Percentiles rank a stretch among this genome's conserved stretches.
phyloP scores from a whole-genome alignment of 2,888 invertebrate species.

The Metopia argyrocephala region DNA sequence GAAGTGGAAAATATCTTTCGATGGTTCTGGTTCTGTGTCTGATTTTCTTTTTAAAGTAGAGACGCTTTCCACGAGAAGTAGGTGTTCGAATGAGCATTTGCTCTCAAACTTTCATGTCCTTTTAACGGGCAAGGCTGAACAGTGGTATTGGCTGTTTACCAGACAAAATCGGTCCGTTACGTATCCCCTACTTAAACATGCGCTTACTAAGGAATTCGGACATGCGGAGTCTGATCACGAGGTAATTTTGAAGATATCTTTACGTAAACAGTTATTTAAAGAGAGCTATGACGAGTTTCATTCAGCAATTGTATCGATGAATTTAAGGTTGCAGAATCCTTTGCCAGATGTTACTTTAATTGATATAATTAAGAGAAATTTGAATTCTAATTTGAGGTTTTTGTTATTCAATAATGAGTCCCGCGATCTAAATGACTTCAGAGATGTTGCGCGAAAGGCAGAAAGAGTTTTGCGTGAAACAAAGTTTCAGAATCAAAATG shows the following conservation, averaged over 20 bases:
- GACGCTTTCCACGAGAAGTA: background rate
- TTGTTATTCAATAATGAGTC: background rate
- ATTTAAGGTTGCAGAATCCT: no score
- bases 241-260: slow-evolving; percentile 12
- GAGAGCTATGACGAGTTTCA: background rate
- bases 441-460: slow-evolving; percentile 1
- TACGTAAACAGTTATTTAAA: background rate
- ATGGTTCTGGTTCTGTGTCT: slow-evolving; percentile 12
- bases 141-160: slow-evolving; percentile 37
- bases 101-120: slow-evolving; percentile 30
- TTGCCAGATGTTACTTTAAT: background rate
- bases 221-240: slow-evolving; percentile 16
- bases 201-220: slow-evolving; percentile 7
- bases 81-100: slow-evolving; percentile 6
- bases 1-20: slow-evolving; percentile 15
- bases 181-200: background rate
- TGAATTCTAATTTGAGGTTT: slow-evolving; percentile 3
- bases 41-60: slow-evolving; percentile 35
- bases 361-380: background rate
- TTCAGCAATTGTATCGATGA: background rate
- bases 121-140: slow-evolving; percentile 20
- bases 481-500: background rate
- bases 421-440: background rate
- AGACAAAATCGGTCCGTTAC: slow-evolving; percentile 10
- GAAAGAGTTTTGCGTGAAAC: background rate